Evolutionary conservation across 1,140 invertebrate genomes (phyloP).

Genomic region (Lineus longissimus): DNA sequence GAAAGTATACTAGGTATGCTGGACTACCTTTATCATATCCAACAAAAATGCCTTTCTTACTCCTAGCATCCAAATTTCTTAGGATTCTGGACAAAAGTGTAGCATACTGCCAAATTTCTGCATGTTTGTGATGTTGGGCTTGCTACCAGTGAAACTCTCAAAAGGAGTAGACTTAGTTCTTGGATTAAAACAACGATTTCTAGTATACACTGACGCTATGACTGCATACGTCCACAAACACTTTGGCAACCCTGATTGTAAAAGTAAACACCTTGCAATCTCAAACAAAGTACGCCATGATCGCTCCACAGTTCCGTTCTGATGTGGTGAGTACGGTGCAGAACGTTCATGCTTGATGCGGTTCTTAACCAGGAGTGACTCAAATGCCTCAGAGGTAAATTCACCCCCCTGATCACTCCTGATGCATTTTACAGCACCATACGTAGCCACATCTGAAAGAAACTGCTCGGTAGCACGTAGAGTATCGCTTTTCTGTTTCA

Average conservation of each 20-base stretch:
- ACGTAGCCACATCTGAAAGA: conserved; percentile 4
- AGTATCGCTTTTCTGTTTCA: conserved; percentile 17
- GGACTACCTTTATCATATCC: conserved; percentile 4
- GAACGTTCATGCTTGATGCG: conserved; percentile 6
- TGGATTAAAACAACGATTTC: neutral
- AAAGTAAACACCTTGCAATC: conserved; percentile 6
- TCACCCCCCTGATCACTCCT: neutral
- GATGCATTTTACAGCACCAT: neutral
- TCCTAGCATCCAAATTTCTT: conserved; percentile 12
- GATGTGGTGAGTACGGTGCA: conserved; percentile 13
- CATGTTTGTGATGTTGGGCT: neutral
- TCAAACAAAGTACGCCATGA: conserved; percentile 16
- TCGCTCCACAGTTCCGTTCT: conserved; percentile 18
- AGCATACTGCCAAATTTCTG: neutral
- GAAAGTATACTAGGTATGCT: neutral
- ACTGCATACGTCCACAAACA: neutral
- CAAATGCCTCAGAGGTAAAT: neutral
- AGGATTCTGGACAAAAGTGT: neutral
- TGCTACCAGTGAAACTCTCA: neutral
- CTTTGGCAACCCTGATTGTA: neutral
- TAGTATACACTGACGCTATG: neutral
- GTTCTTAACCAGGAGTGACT: conserved; percentile 1
- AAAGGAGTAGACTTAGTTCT: neutral
- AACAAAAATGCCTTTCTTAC: conserved; percentile 10
- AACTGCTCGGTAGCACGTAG: conserved; percentile 8